phyloP scores from a whole-genome alignment of 2,113 vertebrate species.

The Ahaetulla prasina region DNA sequence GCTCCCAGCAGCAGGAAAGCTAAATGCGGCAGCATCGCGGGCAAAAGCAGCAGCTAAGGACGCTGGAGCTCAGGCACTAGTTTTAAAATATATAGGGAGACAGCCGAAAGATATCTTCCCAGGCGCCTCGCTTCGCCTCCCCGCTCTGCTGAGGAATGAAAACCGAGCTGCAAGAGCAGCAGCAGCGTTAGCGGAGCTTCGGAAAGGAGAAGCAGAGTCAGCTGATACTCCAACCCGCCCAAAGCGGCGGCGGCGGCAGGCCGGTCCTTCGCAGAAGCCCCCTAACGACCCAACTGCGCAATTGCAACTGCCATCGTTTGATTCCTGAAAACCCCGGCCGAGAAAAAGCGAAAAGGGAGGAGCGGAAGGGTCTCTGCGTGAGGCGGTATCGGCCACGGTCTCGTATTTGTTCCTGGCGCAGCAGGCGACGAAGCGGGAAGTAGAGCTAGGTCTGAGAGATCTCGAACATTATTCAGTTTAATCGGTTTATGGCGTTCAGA shows the following conservation, averaged over 20 bases:
- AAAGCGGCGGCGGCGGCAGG: neutral
- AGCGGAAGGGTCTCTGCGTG: neutral
- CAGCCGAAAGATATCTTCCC: neutral
- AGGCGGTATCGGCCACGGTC: neutral
- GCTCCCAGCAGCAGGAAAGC: conserved; percentile 42
- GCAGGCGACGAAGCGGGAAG: neutral
- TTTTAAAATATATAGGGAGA: neutral
- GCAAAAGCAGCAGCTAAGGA: neutral
- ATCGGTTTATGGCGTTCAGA: neutral
- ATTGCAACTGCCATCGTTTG: neutral
- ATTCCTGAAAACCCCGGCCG: neutral
- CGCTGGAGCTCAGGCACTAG: neutral
- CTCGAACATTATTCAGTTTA: neutral
- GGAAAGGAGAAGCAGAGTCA: conserved; percentile 6
- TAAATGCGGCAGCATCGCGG: conserved; percentile 47
- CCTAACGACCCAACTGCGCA: conserved; percentile 15
- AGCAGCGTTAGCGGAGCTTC: neutral
- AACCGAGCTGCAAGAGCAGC: neutral
- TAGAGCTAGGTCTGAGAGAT: neutral
- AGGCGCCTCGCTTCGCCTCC: neutral
- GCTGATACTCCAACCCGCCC: conserved; percentile 28
- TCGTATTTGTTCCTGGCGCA: neutral
- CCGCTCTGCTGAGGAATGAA: neutral
- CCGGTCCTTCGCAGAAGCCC: neutral
- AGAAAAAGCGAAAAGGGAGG: neutral